phyloP scores from a whole-genome alignment of 1,140 invertebrate genomes.

The Drosophila melanica region DNA sequence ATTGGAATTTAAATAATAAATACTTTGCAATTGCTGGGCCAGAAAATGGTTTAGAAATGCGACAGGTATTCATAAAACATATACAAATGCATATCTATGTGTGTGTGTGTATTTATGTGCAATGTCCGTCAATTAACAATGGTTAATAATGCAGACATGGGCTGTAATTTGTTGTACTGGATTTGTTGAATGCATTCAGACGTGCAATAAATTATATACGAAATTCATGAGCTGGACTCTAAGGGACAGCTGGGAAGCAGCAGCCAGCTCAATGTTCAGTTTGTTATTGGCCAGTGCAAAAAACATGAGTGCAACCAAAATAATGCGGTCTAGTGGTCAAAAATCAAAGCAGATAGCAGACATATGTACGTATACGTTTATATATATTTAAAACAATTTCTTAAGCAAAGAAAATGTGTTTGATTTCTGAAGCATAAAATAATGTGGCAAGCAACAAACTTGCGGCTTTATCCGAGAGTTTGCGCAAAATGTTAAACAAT shows the following conservation, averaged over 20 bases:
- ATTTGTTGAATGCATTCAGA: slow-evolving; percentile 47
- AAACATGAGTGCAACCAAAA: slow-evolving; percentile 59
- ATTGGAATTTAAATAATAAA: slow-evolving; percentile 23
- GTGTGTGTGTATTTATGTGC: neutral
- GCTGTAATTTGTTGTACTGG: slow-evolving; percentile 25
- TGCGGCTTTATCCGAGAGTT: slow-evolving; percentile 21
- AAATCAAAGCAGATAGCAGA: slow-evolving; percentile 64
- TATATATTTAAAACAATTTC: slow-evolving; percentile 36
- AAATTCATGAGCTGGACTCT: neutral
- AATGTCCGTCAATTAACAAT: slow-evolving; percentile 59
- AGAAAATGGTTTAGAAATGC: slow-evolving; percentile 1
- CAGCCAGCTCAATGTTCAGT: slow-evolving; percentile 3
- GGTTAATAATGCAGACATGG: slow-evolving; percentile 35
- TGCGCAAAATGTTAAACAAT: slow-evolving; percentile 17
- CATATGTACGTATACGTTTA: neutral
- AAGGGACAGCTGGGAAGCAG: neutral
- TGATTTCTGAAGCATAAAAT: slow-evolving; percentile 60
- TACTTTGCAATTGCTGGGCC: neutral
- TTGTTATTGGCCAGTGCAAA: slow-evolving; percentile 45
- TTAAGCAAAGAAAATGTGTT: slow-evolving; percentile 60
- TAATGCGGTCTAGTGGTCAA: slow-evolving; percentile 67
- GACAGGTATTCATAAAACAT: slow-evolving; percentile 35
- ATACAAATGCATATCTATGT: neutral
- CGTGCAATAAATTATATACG: slow-evolving; percentile 53
- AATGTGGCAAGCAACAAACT: slow-evolving; percentile 51